Base-by-base conservation (phyloP, 2,113 vertebrate genomes). In the Dasyurus viverrinus region DNA sequence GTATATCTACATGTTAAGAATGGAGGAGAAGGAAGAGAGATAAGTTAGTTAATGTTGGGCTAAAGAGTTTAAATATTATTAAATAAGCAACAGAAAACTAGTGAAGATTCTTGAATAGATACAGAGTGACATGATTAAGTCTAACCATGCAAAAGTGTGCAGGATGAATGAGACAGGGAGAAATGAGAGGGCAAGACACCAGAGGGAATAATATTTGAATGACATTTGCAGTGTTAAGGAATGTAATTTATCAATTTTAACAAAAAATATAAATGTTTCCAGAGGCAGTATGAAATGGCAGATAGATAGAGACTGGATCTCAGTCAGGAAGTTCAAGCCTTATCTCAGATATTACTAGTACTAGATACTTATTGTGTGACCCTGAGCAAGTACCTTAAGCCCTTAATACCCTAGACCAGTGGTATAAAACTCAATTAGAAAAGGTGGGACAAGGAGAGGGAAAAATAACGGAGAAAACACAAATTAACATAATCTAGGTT, bases 11-110 rank as follows among this genome's bases (percentile, higher is more conserved):
- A 42, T 23, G 16, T 93, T 91, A 23, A 24, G 48, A 92, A 53
- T 84, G 30, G 92, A 36, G 11, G 19, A 53, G 48, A 42, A 89
- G n/a, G 36, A 25, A 92, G 24, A 36, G 22, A 53, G 23, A n/a
- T 27, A 46, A 93, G 52, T 53, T 93, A 42, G 36, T 91, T 23
- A 52, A 92, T 52, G 16, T 92, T 50, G 26, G 30, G 3, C 90
- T 90, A 46, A 94, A 68, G 54, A 94, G 25, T 27, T 12, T 76
- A 50, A 50, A 92, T 14, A 95, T 96, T 84, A 93, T 89, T 92
- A 27, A 92, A 9, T 76, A 60, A 97, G 16, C 68, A 84, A 42
- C 23, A n/a, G 19, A 84, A n/a, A 42, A 42, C 68, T 23, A 23
- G 22, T 8, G 6, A 84, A 84, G 68, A 42, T 42, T 23, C n/a